Evolutionary conservation across 2,797 vertebrate genomes (phyloP), one percentile per base, ranked within the genome.

Genomic region (Oophaga sylvatica): DNA sequence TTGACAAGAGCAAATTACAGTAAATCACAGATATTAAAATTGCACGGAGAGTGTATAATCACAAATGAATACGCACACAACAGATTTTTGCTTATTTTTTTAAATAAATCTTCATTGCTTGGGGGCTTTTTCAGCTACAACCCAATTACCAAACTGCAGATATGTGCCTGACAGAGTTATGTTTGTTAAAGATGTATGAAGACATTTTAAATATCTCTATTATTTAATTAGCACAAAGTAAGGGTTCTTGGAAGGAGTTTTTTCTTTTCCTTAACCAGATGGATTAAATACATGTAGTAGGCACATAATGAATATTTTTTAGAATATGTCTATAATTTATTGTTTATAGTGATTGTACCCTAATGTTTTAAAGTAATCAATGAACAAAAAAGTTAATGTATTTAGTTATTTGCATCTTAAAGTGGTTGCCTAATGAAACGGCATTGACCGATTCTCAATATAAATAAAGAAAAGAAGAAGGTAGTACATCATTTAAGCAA

Each of bases 21-120:
- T 10, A 63, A 63, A 26, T 20, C 60, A 26, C 17, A 22, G 70
- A 75, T 22, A 76, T 11, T 45, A 3, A 63, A 41, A 29, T 84
- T 62, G 29, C 63, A n/a, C 31, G 26, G 35, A 48, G 8, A 82
- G 29, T 68, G 41, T 82, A 12, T 53, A 53, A 68, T 63, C 35
- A 81, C 26, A 10, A 82, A 4, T 16, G 9, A 56, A 82, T 45
- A 70, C 7, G 10, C 35, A 48, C 1, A 56, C 45, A 29, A 68
- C 81, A 56, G 65, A 82, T 68, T 68, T 70, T 5, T 84, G 19
- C 35, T 48, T 53, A 41, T 60, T 63, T 60, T 63, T 76, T n/a
- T 29, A 65, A 62, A 77, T 84, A 77, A 60, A 84, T 84, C 15
- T 76, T 59, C 71, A 63, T 84, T 87, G 67, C 85, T 81, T 45